Evolutionary conservation across 2,797 vertebrate genomes (phyloP), one percentile per base, ranked within the genome.

Genomic region (Varecia variegata): DNA sequence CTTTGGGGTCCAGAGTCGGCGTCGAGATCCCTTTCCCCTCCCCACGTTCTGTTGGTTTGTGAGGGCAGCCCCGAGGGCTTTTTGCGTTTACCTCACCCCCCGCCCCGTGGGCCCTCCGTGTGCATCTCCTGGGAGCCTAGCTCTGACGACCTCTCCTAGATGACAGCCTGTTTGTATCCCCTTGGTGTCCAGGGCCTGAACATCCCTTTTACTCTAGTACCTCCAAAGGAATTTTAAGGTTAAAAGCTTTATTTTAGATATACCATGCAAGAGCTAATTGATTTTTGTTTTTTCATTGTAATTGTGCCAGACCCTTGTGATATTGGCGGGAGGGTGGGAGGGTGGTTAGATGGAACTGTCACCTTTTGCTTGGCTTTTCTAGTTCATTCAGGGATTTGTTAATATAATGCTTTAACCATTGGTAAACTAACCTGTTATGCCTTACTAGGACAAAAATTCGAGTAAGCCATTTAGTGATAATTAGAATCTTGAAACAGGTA

Each of bases 101-200:
- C n/a, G 30, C 56, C 50, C 43, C 7, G 12, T 60, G 84, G 81
- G 38, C 38, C 60, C 25, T 45, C 18, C 2, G 2, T 11, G 38
- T 7, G 50, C 89, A 0, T 82, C 82, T 58, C 85, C 45, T 13
- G 74, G 60, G 65, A 70, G 62, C 14, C 50, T 27, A 32, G 43
- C 20, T 8, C 45, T 14, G 3, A 50, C 5, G n/a, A n/a, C 67
- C 52, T 43, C 47, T 50, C 56, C 62, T 74, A 12, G 74, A 80
- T 87, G 94, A 92, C 92, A 95, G 65, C 58, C 54, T 71, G 71
- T 20, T 45, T 54, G 0, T 65, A 5, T 38, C 45, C 65, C 43
- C 18, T 15, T 56, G 65, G 71, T 77, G 97, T 96, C 95, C 96
- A 96, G 97, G 94, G 88, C 96, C 71, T 94, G 93, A 43, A 93